Evolutionary conservation across 1,140 invertebrate genomes (phyloP).

Genomic region (Ceratina japonica): DNA sequence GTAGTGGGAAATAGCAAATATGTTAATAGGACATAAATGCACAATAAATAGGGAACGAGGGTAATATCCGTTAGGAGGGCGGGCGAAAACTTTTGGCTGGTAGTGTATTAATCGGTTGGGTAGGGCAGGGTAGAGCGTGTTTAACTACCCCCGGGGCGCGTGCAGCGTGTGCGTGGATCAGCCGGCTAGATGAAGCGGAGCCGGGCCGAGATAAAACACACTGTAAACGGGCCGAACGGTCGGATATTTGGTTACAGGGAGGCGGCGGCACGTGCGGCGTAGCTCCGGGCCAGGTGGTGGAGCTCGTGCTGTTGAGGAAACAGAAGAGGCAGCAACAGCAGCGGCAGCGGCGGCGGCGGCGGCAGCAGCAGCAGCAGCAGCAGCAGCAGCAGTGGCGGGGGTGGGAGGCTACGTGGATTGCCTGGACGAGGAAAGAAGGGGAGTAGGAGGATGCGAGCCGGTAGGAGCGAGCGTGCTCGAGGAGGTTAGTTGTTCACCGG

Average conservation of each 20-base stretch:
- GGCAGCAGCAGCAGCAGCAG: conserved; percentile 29
- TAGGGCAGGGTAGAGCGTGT: conserved; percentile 16
- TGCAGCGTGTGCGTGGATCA: conserved; percentile 36
- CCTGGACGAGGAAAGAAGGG: conserved; percentile 20
- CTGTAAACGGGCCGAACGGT: conserved; percentile 66
- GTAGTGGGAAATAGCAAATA: too few species aligned
- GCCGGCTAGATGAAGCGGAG: conserved; percentile 59
- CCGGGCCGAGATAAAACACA: conserved; percentile 65
- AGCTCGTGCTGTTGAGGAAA: conserved; percentile 54
- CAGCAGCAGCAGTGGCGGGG: conserved; percentile 21
- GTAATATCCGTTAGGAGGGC: too few species aligned
- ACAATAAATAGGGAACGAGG: too few species aligned
- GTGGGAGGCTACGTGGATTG: conserved; percentile 21
- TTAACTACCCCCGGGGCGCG: conserved; percentile 23
- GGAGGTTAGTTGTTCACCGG: conserved; percentile 52
- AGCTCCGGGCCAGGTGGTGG: conserved; percentile 69
- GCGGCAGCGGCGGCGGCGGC: conserved; percentile 12
- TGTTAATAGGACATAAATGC: too few species aligned
- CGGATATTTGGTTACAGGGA: conserved; percentile 78
- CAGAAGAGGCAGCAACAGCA: conserved; percentile 40
- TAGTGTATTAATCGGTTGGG: conserved; percentile 21
- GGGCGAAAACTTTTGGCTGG: background rate
- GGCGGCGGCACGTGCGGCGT: conserved; percentile 78
- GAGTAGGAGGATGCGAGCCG: conserved; percentile 51
- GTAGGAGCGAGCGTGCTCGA: conserved; percentile 35